Evolutionary conservation across 2,113 vertebrate species (phyloP), one percentile per base, ranked within the genome.

Genomic region (Lutjanus erythropterus): DNA sequence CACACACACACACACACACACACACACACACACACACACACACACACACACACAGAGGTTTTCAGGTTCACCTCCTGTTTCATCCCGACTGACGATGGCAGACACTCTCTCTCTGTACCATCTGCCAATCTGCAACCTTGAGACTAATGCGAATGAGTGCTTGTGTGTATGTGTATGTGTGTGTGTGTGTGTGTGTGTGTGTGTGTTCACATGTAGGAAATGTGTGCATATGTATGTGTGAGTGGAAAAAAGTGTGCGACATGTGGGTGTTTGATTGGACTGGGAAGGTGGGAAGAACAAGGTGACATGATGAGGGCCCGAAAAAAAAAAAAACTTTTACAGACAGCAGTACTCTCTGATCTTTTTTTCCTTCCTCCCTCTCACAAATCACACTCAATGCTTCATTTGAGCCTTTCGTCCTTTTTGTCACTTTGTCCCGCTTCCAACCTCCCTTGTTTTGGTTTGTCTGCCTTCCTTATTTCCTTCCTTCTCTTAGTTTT

Each of bases 81-180:
- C 65, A 59, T 82, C 69, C 55, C 68, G 49, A 44, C 33, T 56
- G 72, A 58, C 33, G 15, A 6, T 25, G 65, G 29, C 71, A 71
- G 52, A 61, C 19, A 18, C 37, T 50, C 27, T 37, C 19, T 14
- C 37, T 50, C 27, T 37, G 64, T 35, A 33, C 77, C 84, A 81
- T 86, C 84, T 85, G 83, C 73, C 74, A 69, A 33, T 70, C 78
- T 65, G n/a, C 25, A 18, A 71, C 70, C 64, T 78, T 53, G 46
- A 72, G 59, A 71, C 59, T 33, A 3, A n/a, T n/a, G 46, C 18
- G 55, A 9, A 27, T 35, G 27, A 35, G 37, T 61, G 59, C 19
- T 37, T 41, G 61, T 18, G 61, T 64, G 61, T 49, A 29, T 49
- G 44, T 15, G 29, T 56, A 47, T 53, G 12, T 75, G 47, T 39